phyloP scores from a whole-genome alignment of 2,797 vertebrate species.

The Emydoidea blandingii region DNA sequence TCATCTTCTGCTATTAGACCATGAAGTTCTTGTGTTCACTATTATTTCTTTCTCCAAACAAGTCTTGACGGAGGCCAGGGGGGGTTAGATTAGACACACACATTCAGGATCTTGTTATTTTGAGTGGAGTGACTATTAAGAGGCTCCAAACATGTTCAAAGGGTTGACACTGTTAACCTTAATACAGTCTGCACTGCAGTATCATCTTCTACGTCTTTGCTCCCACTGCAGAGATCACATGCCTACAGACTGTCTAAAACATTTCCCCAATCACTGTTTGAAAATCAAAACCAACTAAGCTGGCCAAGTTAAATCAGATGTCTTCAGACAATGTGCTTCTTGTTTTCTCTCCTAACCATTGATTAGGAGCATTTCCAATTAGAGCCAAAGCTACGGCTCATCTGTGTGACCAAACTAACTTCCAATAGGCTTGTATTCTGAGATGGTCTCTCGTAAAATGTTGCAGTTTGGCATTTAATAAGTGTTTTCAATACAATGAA shows the following conservation, averaged over 20 bases:
- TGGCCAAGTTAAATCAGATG: not conserved
- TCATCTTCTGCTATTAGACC: not conserved
- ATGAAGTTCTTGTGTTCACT: not conserved
- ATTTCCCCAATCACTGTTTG: not conserved
- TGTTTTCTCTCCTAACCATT: not conserved
- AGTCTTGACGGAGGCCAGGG: not conserved
- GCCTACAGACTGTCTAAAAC: not conserved
- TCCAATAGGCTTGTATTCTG: not conserved
- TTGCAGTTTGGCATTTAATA: conserved; percentile 3
- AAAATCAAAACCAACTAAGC: not conserved
- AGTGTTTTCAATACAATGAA: conserved; percentile 1
- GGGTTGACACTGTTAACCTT: not conserved
- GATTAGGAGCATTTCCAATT: not conserved
- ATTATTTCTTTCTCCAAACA: not conserved
- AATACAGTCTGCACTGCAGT: not conserved
- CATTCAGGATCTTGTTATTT: not conserved
- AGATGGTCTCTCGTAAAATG: not conserved
- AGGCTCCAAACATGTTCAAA: not conserved
- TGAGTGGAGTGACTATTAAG: not conserved
- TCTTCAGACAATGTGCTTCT: not conserved
- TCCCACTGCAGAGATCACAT: fast-evolving
- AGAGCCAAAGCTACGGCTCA: not conserved
- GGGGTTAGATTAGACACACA: not conserved
- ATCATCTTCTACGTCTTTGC: not conserved
- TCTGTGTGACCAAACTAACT: not conserved